These are phyloP conservation scores for Papilio helenus DNA, from an alignment of 1,140 invertebrate species.

Conservation along the genomic window DNA sequence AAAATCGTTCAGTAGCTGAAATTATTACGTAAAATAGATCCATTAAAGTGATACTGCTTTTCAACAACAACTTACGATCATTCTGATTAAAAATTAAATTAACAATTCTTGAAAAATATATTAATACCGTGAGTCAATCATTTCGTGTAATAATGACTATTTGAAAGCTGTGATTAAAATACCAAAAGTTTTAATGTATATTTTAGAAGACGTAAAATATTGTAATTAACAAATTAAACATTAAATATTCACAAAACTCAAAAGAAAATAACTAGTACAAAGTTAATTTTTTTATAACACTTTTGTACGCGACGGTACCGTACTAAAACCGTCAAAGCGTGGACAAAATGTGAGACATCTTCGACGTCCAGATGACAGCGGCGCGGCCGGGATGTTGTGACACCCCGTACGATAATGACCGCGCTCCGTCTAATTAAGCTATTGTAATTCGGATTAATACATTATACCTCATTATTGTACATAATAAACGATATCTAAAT, in stretches of 20 bases:
- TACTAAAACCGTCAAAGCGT: constrained; percentile 39
- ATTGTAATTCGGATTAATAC: constrained; percentile 62
- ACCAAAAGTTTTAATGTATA: too few species aligned
- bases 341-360: constrained; percentile 51
- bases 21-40: not conserved
- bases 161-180: too few species aligned
- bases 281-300: not conserved
- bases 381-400: constrained; percentile 58
- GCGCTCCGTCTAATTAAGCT: constrained; percentile 60
- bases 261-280: too few species aligned
- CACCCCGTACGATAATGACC: constrained; percentile 62
- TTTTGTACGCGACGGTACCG: constrained; percentile 48
- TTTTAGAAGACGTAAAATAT: too few species aligned
- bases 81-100: too few species aligned
- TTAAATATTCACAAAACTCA: too few species aligned
- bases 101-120: too few species aligned
- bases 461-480: constrained; percentile 46
- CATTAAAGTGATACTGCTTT: not conserved
- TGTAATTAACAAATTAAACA: too few species aligned
- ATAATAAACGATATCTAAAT: not conserved
- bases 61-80: too few species aligned
- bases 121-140: too few species aligned
- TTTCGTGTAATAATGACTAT: too few species aligned
- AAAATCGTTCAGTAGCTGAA: not conserved
- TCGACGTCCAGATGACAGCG: constrained; percentile 66